A percentile compares a stretch with the other conserved stretches of the same genome.
Conservation (phyloP, 1,140 invertebrate species). For the Hesperophylax magnus region DNA sequence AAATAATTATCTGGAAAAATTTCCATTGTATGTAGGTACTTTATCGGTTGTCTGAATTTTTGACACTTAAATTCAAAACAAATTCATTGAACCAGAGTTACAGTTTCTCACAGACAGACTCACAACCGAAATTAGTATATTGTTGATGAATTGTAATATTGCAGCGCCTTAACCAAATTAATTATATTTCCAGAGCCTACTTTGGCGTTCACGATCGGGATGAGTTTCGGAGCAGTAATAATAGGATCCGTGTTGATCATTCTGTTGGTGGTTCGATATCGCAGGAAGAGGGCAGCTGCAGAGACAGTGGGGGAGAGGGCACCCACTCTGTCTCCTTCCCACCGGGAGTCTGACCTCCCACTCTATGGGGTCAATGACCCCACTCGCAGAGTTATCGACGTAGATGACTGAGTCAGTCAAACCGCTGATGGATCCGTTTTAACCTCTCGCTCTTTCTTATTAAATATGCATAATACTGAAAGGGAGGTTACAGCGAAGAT, state of each 20-base stretch:
- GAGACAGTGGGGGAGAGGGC: slow-evolving; percentile 5
- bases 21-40: too few species aligned
- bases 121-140: too few species aligned
- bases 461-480: too few species aligned
- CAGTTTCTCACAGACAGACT: too few species aligned
- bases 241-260: slow-evolving; percentile 14
- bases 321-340: slow-evolving; percentile 15
- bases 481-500: too few species aligned
- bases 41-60: too few species aligned
- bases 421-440: too few species aligned
- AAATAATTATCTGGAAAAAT: too few species aligned
- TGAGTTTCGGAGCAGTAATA: slow-evolving; percentile 44
- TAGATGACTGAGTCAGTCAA: neutral
- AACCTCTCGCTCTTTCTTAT: too few species aligned
- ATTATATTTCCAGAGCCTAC: slow-evolving; percentile 36
- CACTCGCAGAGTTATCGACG: neutral
- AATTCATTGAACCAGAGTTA: too few species aligned
- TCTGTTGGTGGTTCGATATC: slow-evolving; percentile 7
- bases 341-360: slow-evolving; percentile 4
- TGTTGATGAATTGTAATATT: too few species aligned
- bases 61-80: too few species aligned
- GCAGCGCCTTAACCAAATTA: neutral
- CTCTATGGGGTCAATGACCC: neutral
- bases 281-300: slow-evolving; percentile 1
- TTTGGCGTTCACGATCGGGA: slow-evolving; percentile 48